Conservation (phyloP, 1,140 invertebrate species). For the Grapholita molesta region DNA sequence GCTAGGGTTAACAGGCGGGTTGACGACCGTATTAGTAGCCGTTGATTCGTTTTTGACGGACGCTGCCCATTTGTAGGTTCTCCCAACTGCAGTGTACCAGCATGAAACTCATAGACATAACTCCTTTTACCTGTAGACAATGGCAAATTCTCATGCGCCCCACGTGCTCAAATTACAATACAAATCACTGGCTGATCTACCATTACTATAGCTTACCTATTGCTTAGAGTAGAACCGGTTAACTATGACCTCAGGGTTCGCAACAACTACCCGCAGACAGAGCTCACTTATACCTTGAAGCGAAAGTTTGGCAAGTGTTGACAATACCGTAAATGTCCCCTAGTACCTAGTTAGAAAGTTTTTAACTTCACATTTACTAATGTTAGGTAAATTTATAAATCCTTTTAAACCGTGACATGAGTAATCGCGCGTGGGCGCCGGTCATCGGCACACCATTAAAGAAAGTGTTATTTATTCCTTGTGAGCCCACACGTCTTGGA, state of each 20-base stretch:
- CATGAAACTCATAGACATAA: no score
- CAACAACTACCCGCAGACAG: not conserved
- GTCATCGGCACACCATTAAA: constrained; percentile 65
- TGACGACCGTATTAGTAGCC: no score
- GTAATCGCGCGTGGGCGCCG: constrained; percentile 43
- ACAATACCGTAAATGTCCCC: not conserved
- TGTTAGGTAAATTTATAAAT: constrained; percentile 1
- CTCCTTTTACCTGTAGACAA: not conserved
- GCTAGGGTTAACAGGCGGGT: no score
- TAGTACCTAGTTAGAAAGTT: not conserved
- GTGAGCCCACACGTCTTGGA: constrained; percentile 44
- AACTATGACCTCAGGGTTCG: not conserved
- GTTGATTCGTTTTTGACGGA: no score
- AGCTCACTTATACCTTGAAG: not conserved
- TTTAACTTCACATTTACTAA: not conserved
- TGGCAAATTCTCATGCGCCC: not conserved
- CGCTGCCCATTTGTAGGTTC: no score
- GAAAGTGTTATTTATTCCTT: constrained; percentile 71
- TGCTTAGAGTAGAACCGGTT: not conserved
- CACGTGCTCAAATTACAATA: not conserved
- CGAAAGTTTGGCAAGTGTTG: not conserved
- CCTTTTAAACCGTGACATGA: not conserved
- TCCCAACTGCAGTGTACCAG: no score
- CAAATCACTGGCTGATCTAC: not conserved
- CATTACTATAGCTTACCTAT: not conserved